phyloP scores from a whole-genome alignment of 2,888 invertebrate genomes.

The Drosophila leonis region DNA sequence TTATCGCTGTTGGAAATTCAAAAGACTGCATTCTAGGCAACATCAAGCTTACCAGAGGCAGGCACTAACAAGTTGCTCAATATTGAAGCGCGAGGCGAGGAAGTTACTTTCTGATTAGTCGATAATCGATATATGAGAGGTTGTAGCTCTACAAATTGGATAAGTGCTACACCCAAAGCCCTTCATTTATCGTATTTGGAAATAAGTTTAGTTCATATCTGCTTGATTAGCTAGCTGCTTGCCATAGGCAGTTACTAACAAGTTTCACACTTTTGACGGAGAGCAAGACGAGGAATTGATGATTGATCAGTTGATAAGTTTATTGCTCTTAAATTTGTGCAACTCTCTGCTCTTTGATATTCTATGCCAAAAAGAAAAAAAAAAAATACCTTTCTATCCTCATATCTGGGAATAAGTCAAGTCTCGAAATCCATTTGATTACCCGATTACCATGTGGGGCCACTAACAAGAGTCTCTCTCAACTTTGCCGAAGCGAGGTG shows the following conservation, averaged over 20 bases:
- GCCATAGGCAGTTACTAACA: not conserved
- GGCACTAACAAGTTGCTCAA: constrained; percentile 7
- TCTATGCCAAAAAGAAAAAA: not conserved
- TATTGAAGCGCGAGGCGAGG: not conserved
- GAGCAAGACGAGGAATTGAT: not conserved
- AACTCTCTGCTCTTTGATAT: not conserved
- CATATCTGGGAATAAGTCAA: not conserved
- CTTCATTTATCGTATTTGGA: not conserved
- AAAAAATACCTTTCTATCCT: too few species aligned
- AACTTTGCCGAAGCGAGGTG: constrained; percentile 1
- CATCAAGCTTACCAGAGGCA: constrained; percentile 61
- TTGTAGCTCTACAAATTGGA: not conserved
- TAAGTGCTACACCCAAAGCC: not conserved
- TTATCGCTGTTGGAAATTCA: constrained; percentile 28
- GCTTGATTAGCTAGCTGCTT: not conserved
- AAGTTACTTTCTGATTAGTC: not conserved
- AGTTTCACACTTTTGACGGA: constrained; percentile 11
- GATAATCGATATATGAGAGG: not conserved
- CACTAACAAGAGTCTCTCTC: constrained; percentile 24
- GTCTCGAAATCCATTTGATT: constrained; percentile 4
- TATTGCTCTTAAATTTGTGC: not conserved
- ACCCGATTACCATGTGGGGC: constrained; percentile 3
- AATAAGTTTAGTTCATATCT: not conserved
- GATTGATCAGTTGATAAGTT: not conserved
- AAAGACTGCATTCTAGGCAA: constrained; percentile 37